phyloP scores from a whole-genome alignment of 2,888 invertebrate genomes.

The Shargacucullia verbasci region DNA sequence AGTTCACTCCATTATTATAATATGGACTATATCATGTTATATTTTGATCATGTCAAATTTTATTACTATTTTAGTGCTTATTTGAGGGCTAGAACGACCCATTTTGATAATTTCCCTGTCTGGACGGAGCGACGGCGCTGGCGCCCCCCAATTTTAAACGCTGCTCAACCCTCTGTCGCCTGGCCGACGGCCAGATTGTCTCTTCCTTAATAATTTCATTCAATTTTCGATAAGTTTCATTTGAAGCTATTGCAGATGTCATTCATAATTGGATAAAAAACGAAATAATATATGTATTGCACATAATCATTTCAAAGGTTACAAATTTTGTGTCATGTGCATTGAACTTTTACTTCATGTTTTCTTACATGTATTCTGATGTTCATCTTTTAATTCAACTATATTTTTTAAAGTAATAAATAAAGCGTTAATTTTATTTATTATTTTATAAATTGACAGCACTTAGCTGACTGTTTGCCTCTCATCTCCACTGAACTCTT shows the following conservation, averaged over 20 bases:
- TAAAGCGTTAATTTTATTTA: constrained; percentile 22
- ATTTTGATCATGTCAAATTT: neutral
- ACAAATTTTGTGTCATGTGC: neutral
- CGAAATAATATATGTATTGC: no score
- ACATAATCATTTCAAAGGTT: constrained; percentile 3
- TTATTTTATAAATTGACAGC: constrained; percentile 19
- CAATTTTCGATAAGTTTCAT: constrained; percentile 49
- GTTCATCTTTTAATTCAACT: constrained; percentile 1
- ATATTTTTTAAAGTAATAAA: constrained; percentile 21
- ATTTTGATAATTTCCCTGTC: constrained; percentile 38
- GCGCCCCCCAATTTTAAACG: constrained; percentile 58
- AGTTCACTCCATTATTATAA: no score
- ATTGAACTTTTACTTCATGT: neutral
- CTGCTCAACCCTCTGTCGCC: constrained; percentile 53
- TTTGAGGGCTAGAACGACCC: constrained; percentile 16
- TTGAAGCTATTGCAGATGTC: constrained; percentile 10
- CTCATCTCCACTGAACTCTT: constrained; percentile 12
- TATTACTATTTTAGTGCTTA: constrained; percentile 2
- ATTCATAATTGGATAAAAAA: constrained; percentile 5
- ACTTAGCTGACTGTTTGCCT: constrained; percentile 1
- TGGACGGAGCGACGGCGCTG: constrained; percentile 59
- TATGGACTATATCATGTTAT: neutral
- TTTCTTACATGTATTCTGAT: neutral
- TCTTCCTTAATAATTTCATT: constrained; percentile 56
- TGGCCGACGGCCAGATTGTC: constrained; percentile 67